Conservation (phyloP, 2,113 vertebrate species). For the Arvicanthis niloticus region DNA sequence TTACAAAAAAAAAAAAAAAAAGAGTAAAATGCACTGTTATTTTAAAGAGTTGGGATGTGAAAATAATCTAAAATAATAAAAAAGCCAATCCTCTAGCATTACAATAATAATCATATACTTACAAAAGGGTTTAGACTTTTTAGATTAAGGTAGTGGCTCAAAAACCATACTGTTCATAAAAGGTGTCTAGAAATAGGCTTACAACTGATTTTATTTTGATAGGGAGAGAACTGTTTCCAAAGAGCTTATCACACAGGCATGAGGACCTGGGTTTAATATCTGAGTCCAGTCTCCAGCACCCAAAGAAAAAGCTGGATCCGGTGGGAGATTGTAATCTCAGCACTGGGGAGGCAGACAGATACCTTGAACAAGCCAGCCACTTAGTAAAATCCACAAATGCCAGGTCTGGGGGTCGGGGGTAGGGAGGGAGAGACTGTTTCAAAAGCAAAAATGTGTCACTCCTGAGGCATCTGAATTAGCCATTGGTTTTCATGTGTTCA, state of each 20-base stretch:
- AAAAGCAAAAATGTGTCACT: neutral
- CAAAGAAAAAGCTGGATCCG: neutral
- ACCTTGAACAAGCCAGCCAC: accelerated
- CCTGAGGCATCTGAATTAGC: neutral
- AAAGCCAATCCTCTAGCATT: neutral
- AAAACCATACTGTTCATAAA: neutral
- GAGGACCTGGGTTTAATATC: neutral
- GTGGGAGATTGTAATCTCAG: neutral
- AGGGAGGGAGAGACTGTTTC: neutral
- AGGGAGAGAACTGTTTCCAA: neutral
- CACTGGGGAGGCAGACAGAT: neutral
- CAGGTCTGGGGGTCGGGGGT: too few relatives aligned
- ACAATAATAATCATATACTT: neutral
- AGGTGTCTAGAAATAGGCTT: neutral
- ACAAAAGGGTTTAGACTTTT: neutral
- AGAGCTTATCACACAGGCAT: neutral
- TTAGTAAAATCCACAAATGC: neutral
- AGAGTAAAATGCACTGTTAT: neutral
- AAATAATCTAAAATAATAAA: neutral
- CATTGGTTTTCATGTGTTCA: too few relatives aligned
- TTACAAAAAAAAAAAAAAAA: slow-evolving; percentile 37
- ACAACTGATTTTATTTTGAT: neutral
- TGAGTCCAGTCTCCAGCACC: neutral
- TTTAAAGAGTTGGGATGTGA: neutral
- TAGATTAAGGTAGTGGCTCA: neutral